phyloP scores from a whole-genome alignment of 2,113 vertebrate species.

The Planiliza haematocheilus region DNA sequence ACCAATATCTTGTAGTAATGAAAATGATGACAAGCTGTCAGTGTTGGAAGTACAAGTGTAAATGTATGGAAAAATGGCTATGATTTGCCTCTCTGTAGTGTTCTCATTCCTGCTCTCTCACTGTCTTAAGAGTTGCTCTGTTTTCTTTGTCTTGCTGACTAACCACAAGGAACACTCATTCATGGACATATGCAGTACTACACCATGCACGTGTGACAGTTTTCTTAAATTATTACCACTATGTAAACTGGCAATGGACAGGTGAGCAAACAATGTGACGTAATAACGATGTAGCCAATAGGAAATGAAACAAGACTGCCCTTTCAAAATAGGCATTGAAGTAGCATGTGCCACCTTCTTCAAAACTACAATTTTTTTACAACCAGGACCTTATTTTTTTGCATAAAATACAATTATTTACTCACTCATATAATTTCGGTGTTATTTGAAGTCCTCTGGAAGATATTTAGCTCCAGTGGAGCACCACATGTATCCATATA shows the following conservation, averaged over 20 bases:
- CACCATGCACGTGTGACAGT: not conserved
- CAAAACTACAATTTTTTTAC: too few relatives aligned
- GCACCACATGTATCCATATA: too few relatives aligned
- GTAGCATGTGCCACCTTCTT: not conserved
- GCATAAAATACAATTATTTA: too few relatives aligned
- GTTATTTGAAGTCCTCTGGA: too few relatives aligned
- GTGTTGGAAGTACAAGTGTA: slow-evolving; percentile 27
- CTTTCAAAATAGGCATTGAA: not conserved
- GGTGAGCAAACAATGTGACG: too few relatives aligned
- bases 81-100: slow-evolving; percentile 28
- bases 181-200: not conserved
- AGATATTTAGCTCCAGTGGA: too few relatives aligned
- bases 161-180: not conserved
- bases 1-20: slow-evolving; percentile 38
- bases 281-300: too few relatives aligned
- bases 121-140: slow-evolving; percentile 1
- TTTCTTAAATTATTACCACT: not conserved
- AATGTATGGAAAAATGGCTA: slow-evolving; percentile 17
- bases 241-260: too few relatives aligned
- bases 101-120: slow-evolving; percentile 6
- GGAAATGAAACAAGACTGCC: too few relatives aligned
- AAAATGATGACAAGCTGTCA: slow-evolving; percentile 46
- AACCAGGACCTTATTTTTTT: too few relatives aligned
- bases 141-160: slow-evolving; percentile 13
- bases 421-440: too few relatives aligned